Evolutionary conservation across 2,113 vertebrate species (phyloP).

Genomic region (Gasterosteus aculeatus): DNA sequence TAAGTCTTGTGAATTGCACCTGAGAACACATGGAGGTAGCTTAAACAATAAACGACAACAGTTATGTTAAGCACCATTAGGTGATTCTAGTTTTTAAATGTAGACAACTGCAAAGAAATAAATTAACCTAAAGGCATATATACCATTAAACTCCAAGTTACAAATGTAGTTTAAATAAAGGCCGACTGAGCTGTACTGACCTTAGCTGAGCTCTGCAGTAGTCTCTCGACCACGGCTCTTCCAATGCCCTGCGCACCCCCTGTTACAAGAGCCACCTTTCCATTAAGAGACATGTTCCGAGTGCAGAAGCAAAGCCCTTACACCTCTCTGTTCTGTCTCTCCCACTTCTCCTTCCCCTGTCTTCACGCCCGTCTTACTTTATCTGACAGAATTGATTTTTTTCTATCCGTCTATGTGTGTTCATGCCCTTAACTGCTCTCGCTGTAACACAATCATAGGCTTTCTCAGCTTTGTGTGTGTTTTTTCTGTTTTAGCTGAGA

Average conservation of each 20-base stretch:
- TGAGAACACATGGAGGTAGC: not conserved
- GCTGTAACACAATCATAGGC: slow-evolving; percentile 12
- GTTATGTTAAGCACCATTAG: too few relatives aligned
- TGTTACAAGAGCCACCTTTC: slow-evolving; percentile 94
- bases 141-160: not conserved
- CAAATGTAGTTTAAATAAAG: not conserved
- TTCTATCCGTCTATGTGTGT: not conserved
- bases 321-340: slow-evolving; percentile 9
- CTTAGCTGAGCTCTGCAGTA: slow-evolving; percentile 88
- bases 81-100: too few relatives aligned
- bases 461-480: slow-evolving; percentile 33
- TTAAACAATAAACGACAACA: too few relatives aligned
- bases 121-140: not conserved
- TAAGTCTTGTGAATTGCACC: not conserved
- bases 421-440: slow-evolving; percentile 11
- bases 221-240: slow-evolving; percentile 83
- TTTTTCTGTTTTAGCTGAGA: slow-evolving; percentile 26
- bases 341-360: not conserved
- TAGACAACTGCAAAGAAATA: not conserved
- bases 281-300: slow-evolving; percentile 86
- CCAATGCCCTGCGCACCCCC: slow-evolving; percentile 98
- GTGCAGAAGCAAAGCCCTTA: slow-evolving; percentile 1
- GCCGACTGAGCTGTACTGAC: slow-evolving; percentile 70
- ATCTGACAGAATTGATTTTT: not conserved
- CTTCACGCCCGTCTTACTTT: not conserved